Evolutionary conservation across 2,113 vertebrate genomes (phyloP).

Genomic region (Poeciliopsis prolifica): DNA sequence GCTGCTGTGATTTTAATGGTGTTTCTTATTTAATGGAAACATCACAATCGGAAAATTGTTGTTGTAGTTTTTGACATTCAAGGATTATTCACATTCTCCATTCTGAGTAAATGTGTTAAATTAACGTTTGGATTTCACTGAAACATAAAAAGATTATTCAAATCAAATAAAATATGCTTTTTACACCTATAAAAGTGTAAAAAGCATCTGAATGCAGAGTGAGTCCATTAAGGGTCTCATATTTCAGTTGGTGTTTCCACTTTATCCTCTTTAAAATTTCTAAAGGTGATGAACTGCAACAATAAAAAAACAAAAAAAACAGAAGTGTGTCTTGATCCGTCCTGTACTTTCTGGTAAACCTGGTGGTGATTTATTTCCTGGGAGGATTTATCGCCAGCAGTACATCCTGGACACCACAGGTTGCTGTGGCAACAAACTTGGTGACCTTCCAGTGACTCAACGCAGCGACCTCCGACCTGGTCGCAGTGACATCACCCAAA

Average conservation of each 20-base stretch:
- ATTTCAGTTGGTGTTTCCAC: not conserved
- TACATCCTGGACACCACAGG: not conserved
- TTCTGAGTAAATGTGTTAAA: not conserved
- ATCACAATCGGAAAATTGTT: no score
- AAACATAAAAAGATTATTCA: not conserved
- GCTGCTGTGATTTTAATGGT: no score
- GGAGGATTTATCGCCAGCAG: not conserved
- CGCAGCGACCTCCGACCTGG: not conserved
- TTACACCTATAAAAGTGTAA: not conserved
- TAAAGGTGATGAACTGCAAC: no score
- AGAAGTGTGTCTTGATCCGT: not conserved
- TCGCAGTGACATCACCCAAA: constrained; percentile 8
- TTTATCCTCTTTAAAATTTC: not conserved
- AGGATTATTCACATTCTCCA: not conserved
- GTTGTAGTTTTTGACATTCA: no score
- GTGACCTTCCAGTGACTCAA: constrained; percentile 20
- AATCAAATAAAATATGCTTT: not conserved
- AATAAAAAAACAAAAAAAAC: no score
- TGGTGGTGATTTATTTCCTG: not conserved
- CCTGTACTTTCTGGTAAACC: not conserved
- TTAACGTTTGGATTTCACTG: not conserved
- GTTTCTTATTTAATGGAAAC: no score
- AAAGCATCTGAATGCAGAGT: no score
- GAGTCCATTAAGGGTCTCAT: no score
- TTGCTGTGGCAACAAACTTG: constrained; percentile 6